Evolutionary conservation across 1,140 invertebrate species (phyloP).

Genomic region (Eumeta japonica): DNA sequence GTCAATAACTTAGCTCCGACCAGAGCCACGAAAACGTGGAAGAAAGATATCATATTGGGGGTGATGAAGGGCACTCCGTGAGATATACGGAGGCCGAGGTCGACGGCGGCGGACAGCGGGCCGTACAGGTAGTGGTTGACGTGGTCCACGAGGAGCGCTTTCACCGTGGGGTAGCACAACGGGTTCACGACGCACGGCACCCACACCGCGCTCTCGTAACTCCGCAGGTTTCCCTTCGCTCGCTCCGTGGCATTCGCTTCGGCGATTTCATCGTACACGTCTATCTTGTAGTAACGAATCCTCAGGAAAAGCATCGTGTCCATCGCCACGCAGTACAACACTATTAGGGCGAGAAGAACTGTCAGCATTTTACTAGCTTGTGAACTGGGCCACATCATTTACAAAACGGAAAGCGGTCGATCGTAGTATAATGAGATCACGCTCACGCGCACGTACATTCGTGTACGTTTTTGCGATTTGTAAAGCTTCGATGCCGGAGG

Average conservation of each 20-base stretch:
- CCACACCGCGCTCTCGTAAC: conserved; percentile 61
- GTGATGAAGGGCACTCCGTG: conserved; percentile 64
- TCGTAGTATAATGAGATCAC: too few relatives aligned
- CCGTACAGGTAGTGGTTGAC: conserved; percentile 75
- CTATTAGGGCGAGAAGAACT: conserved; percentile 25
- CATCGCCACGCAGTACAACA: conserved; percentile 42
- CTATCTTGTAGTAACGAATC: conserved; percentile 37
- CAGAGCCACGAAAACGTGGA: conserved; percentile 71
- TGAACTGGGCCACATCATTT: conserved; percentile 52
- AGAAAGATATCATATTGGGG: conserved; percentile 75
- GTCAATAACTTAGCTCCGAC: conserved; percentile 68
- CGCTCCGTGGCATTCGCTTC: conserved; percentile 18
- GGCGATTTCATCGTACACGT: conserved; percentile 19
- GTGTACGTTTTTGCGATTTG: too few relatives aligned
- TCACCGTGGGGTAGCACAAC: conserved; percentile 72
- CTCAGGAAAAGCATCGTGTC: conserved; percentile 41
- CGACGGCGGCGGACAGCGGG: conserved; percentile 67
- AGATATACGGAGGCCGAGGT: conserved; percentile 64
- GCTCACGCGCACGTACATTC: too few relatives aligned
- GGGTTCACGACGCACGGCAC: conserved; percentile 69
- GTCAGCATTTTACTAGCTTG: conserved; percentile 47
- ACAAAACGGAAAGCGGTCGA: too few relatives aligned
- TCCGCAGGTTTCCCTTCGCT: conserved; percentile 6
- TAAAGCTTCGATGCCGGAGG: too few relatives aligned
- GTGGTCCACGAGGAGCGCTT: conserved; percentile 72